These are phyloP conservation scores for Tenodera sinensis DNA, from an alignment of 2,888 invertebrate genomes.

Conservation along the genomic window DNA sequence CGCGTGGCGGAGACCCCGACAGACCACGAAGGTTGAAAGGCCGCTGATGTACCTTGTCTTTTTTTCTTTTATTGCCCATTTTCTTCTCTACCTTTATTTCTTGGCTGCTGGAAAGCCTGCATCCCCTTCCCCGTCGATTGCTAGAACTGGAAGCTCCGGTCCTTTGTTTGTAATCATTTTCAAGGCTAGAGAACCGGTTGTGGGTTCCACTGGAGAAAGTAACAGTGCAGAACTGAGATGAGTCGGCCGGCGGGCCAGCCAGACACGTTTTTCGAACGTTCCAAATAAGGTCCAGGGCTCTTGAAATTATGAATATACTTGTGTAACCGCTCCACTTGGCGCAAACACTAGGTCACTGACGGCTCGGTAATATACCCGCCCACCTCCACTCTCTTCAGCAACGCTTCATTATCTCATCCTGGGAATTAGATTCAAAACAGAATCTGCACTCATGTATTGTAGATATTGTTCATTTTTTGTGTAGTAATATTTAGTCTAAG, in stretches of 20 bases:
- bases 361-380: too few species aligned
- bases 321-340: background rate
- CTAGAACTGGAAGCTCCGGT: slow-evolving; percentile 13
- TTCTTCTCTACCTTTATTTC: background rate
- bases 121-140: background rate
- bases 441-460: too few species aligned
- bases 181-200: slow-evolving; percentile 13
- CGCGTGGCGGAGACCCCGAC: slow-evolving; percentile 1
- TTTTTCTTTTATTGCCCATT: background rate
- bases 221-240: background rate
- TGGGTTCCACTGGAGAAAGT: background rate
- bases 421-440: too few species aligned
- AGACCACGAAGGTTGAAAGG: slow-evolving; percentile 1
- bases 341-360: background rate
- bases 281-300: background rate
- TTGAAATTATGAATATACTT: background rate
- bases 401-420: too few species aligned
- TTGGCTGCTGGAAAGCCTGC: background rate
- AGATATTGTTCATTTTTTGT: too few species aligned
- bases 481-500: too few species aligned
- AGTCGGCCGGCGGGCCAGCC: background rate
- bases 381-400: too few species aligned
- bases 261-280: background rate
- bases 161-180: slow-evolving; percentile 16
- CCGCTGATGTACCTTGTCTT: background rate